Percentiles rank a stretch among this genome's conserved stretches.
phyloP scores from a whole-genome alignment of 1,140 invertebrate genomes.

The Centruroides vittatus region DNA sequence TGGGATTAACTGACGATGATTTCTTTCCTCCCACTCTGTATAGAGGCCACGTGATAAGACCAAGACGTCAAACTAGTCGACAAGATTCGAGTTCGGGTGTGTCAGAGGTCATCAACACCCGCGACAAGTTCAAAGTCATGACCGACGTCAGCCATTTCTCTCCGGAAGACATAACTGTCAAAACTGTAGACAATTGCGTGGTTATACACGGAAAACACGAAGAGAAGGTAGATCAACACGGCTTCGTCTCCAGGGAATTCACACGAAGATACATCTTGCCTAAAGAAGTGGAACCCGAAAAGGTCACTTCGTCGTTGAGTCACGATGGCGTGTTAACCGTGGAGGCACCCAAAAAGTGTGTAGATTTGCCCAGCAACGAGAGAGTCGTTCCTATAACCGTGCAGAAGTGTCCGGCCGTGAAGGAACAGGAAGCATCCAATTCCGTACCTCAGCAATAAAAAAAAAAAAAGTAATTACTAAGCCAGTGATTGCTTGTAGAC shows the following conservation, averaged over 20 bases:
- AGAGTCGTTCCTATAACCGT: conserved; percentile 18
- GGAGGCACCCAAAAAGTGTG: conserved; percentile 39
- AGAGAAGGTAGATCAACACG: too few relatives aligned
- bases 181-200: too few relatives aligned
- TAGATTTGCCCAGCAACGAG: conserved; percentile 16
- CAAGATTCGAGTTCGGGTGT: not conserved
- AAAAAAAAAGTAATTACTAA: too few relatives aligned
- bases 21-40: conserved; percentile 1
- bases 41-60: conserved; percentile 9
- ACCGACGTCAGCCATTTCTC: conserved; percentile 21
- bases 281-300: conserved; percentile 40
- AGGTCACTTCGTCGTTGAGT: conserved; percentile 51
- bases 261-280: conserved; percentile 41
- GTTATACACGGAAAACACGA: too few relatives aligned
- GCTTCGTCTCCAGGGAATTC: too few relatives aligned
- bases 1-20: conserved; percentile 16
- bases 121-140: conserved; percentile 23
- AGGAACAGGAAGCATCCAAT: too few relatives aligned
- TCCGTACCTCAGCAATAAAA: too few relatives aligned
- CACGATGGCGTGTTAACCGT: conserved; percentile 60
- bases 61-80: not conserved
- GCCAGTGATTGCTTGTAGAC: too few relatives aligned
- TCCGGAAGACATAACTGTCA: too few relatives aligned
- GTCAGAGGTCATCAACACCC: conserved; percentile 14
- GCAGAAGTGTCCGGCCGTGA: not conserved